Evolutionary conservation across 1,140 invertebrate species (phyloP), one percentile per base, ranked within the genome.

Genomic region (Papilio xuthus): DNA sequence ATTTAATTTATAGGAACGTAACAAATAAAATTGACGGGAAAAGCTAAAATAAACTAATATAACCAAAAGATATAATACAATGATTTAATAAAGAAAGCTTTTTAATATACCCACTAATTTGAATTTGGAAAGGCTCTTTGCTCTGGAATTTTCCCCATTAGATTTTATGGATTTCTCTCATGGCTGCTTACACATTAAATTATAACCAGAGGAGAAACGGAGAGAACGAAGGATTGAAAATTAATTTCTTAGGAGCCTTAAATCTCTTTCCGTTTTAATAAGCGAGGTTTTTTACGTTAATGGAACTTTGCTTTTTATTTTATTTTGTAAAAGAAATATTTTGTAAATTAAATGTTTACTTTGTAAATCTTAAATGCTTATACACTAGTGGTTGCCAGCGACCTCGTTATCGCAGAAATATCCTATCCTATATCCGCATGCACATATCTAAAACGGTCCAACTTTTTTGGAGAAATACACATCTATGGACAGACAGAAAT

Each of bases 111-210:
- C 56, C 81, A 81, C 82, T 85, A 87, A 90, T 87, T 90, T 90
- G 89, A 92, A 92, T 91, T 87, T 88, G 73, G 78, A 86, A 82
- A 87, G 84, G 84, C 82, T 89, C 86, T 86, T 86, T 83, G 87
- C 85, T 80, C 77, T 84, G 88, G 86, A 90, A 91, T 89, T 91
- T 85, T 86, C 83, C 78, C 87, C 87, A 91, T 92, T 92, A 90
- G 82, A 90, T 90, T 92, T 92, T 89, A 92, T 90, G 90, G 87
- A 89, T 89, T 88, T 89, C 87, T 83, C 86, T 89, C 86, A 87
- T 91, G 89, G 88, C 87, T 91, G 89, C 88, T 85, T 88, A 87
- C 87, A 88, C 86, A 91, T 92, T 91, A 91, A 92, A 91, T 90
- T 90, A 88, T 91, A 90, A 89, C 86, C 84, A 83, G 82, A 85